Conservation (phyloP, 1,140 invertebrate genomes). For the Limonius californicus region DNA sequence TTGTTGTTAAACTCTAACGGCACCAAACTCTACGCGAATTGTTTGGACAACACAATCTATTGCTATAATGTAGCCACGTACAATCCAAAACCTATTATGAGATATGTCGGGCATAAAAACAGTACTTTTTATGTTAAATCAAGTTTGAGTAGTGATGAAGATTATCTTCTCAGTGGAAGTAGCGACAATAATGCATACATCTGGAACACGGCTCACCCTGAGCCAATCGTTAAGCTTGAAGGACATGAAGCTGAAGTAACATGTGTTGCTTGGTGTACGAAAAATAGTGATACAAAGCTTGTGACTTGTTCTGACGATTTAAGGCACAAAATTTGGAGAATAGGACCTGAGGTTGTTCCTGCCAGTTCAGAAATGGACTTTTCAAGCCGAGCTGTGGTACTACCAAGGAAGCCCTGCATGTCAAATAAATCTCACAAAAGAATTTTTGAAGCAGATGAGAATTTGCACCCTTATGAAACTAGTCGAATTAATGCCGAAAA, state of each 20-base stretch:
- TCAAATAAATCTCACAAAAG: neutral
- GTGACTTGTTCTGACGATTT: slow-evolving; percentile 80
- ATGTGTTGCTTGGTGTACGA: slow-evolving; percentile 71
- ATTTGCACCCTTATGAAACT: neutral
- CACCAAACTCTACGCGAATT: slow-evolving; percentile 75
- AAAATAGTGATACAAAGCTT: slow-evolving; percentile 53
- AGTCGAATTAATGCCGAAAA: neutral
- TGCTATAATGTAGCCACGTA: slow-evolving; percentile 75
- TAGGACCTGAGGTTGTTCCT: slow-evolving; percentile 54
- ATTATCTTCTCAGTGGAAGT: slow-evolving; percentile 78
- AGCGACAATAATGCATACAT: slow-evolving; percentile 80
- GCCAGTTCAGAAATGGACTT: slow-evolving; percentile 50
- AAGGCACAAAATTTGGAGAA: slow-evolving; percentile 70
- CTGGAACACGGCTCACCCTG: slow-evolving; percentile 66
- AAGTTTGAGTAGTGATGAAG: slow-evolving; percentile 71
- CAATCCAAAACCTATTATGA: slow-evolving; percentile 58
- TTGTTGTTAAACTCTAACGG: slow-evolving; percentile 66
- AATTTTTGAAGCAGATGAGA: neutral
- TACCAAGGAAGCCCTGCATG: neutral
- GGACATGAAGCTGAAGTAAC: slow-evolving; percentile 82
- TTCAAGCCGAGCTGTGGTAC: slow-evolving; percentile 49
- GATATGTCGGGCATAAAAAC: slow-evolving; percentile 68
- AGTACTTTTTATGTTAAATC: slow-evolving; percentile 80
- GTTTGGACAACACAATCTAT: slow-evolving; percentile 82
- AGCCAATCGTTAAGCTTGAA: slow-evolving; percentile 62